Evolutionary conservation across 2,888 invertebrate genomes (phyloP).

Genomic region (Coleophora deauratella): DNA sequence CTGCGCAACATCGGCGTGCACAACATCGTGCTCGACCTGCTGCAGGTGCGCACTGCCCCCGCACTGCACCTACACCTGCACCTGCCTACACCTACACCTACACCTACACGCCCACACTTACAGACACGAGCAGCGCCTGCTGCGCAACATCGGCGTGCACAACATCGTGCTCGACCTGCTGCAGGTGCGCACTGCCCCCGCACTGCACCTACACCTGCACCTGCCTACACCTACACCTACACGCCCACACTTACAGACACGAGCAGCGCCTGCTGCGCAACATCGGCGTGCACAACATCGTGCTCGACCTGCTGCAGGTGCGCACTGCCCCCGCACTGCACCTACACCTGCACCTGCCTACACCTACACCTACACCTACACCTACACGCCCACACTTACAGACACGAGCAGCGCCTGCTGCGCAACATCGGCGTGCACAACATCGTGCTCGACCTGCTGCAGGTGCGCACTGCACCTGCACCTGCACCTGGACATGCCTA

Average conservation of each 20-base stretch:
- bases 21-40: slow-evolving; percentile 89
- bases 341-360: too few relatives aligned
- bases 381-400: too few relatives aligned
- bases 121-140: slow-evolving; percentile 88
- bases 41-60: slow-evolving; percentile 23
- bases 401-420: slow-evolving; percentile 93
- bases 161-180: slow-evolving; percentile 90
- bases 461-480: too few relatives aligned
- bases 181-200: slow-evolving; percentile 23
- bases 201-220: too few relatives aligned
- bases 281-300: slow-evolving; percentile 93
- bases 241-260: too few relatives aligned
- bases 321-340: too few relatives aligned
- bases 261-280: slow-evolving; percentile 92
- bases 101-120: too few relatives aligned
- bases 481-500: too few relatives aligned
- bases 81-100: too few relatives aligned
- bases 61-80: too few relatives aligned
- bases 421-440: slow-evolving; percentile 98
- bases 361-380: too few relatives aligned
- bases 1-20: slow-evolving; percentile 94
- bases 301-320: slow-evolving; percentile 81
- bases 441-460: slow-evolving; percentile 93
- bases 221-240: too few relatives aligned
- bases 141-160: slow-evolving; percentile 94